Percentiles rank a stretch among this genome's conserved stretches.
phyloP scores from a whole-genome alignment of 2,797 vertebrate species.

The Helarctos malayanus region DNA sequence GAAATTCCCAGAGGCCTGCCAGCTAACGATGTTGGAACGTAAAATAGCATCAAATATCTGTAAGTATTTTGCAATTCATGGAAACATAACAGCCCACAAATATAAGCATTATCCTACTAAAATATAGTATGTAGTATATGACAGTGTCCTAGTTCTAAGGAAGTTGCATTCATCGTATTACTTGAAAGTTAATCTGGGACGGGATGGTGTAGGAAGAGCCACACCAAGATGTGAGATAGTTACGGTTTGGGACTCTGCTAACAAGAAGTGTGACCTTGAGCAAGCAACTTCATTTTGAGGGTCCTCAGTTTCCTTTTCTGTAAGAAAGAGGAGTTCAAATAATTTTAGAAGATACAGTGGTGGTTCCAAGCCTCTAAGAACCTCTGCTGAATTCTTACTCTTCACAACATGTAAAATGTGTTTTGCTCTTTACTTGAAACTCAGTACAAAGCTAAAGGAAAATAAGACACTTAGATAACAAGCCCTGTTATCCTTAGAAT shows the following conservation, averaged over 20 bases:
- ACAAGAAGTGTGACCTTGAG: background rate
- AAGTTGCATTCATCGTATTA: background rate
- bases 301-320: background rate
- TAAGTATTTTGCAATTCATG: background rate
- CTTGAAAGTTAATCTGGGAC: background rate
- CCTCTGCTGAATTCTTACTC: constrained; percentile 19
- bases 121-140: background rate
- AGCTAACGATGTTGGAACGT: background rate
- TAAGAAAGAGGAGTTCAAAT: constrained; percentile 38
- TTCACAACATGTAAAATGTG: constrained; percentile 28
- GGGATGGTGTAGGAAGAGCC: background rate
- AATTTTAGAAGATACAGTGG: background rate
- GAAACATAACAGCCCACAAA: background rate
- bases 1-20: background rate
- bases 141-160: background rate
- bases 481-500: background rate
- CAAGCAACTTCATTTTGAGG: background rate
- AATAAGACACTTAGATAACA: constrained; percentile 18
- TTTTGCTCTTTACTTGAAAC: constrained; percentile 62
- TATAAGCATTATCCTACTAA: background rate
- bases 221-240: background rate
- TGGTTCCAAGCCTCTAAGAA: background rate
- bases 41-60: background rate
- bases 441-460: constrained; percentile 56
- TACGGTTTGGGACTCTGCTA: background rate